Conservation (phyloP, 2,797 vertebrate genomes). For the Lutjanus argentimaculatus region DNA sequence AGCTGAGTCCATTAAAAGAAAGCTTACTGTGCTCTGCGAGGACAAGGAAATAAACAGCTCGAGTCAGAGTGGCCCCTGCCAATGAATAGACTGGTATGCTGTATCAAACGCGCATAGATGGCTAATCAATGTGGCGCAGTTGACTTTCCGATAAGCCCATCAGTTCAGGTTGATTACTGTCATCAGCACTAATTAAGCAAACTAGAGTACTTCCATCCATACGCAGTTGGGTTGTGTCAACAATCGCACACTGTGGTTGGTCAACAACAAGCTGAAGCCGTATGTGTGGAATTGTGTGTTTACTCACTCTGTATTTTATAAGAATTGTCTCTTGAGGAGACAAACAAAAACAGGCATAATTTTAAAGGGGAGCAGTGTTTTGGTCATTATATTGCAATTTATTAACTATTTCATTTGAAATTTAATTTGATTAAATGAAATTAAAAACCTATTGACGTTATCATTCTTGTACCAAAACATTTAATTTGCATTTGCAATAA, state of each 20-base stretch:
- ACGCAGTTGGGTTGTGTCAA: conserved; percentile 43
- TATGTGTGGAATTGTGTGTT: neutral
- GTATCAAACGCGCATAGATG: conserved; percentile 64
- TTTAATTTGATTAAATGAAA: too few species aligned
- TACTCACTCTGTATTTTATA: too few species aligned
- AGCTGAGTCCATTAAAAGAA: conserved; percentile 58
- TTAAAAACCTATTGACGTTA: too few species aligned
- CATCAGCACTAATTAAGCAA: conserved; percentile 70
- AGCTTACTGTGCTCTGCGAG: conserved; percentile 43
- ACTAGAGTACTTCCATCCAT: conserved; percentile 31
- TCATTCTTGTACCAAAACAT: too few species aligned
- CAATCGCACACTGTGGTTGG: conserved; percentile 12
- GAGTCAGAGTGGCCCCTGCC: conserved; percentile 44
- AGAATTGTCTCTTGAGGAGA: too few species aligned
- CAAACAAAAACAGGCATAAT: too few species aligned
- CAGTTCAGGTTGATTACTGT: conserved; percentile 70
- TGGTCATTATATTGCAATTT: too few species aligned
- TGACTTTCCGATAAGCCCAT: conserved; percentile 68
- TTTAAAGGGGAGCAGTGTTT: too few species aligned
- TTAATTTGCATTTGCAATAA: too few species aligned
- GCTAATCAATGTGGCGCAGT: conserved; percentile 69
- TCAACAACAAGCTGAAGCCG: conserved; percentile 12
- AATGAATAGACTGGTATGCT: conserved; percentile 36
- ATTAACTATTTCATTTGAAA: too few species aligned
- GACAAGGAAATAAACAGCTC: conserved; percentile 42